Evolutionary conservation across 1,140 invertebrate genomes (phyloP), one percentile per base, ranked within the genome.

Genomic region (Bactericera cockerelli): DNA sequence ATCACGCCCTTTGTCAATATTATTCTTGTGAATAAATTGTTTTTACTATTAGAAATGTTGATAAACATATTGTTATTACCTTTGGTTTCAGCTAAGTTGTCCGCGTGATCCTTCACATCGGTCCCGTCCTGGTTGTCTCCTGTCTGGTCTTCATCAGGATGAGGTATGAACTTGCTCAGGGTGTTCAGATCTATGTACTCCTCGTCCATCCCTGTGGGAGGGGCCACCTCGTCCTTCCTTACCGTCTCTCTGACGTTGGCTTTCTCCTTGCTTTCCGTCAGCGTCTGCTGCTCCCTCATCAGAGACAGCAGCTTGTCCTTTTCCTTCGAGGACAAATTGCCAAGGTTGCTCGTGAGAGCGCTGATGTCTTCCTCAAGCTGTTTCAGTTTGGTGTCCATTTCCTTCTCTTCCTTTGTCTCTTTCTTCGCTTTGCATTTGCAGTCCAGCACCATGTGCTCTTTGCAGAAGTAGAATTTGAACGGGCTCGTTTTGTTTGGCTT

Each of bases 341-440:
- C n/a, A 6, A 49, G 19, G 42, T 49, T 49, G 42, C 22, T 49
- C 4, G 4, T 49, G n/a, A 19, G 22, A 3, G 42, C 8, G 42
- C 19, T 22, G 22, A 49, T 49, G 4, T 49, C 3, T 16, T 49
- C 42, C 6, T 49, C 19, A 49, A 49, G 6, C 19, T 49, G 8
- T 22, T 49, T 49, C 22, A 49, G 42, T n/a, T n/a, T 49, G n/a
- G 4, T 22, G 6, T 49, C 42, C 4, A 49, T n/a, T 19, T 16
- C 22, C 3, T 49, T 49, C 8, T 49, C 42, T 49, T 49, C 42
- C 19, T 49, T 49, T 4, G 28, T 31, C 22, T 49, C 42, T n/a
- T 49, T 49, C 42, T 49, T 49, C n/a, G 22, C n/a, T 49, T 49
- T 49, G 22, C 42, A 49, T n/a, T 49, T 49, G 22, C 42, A 49